These are phyloP conservation scores for Eciton burchellii DNA, from an alignment of 1,140 invertebrate genomes.

Conservation along the genomic window DNA sequence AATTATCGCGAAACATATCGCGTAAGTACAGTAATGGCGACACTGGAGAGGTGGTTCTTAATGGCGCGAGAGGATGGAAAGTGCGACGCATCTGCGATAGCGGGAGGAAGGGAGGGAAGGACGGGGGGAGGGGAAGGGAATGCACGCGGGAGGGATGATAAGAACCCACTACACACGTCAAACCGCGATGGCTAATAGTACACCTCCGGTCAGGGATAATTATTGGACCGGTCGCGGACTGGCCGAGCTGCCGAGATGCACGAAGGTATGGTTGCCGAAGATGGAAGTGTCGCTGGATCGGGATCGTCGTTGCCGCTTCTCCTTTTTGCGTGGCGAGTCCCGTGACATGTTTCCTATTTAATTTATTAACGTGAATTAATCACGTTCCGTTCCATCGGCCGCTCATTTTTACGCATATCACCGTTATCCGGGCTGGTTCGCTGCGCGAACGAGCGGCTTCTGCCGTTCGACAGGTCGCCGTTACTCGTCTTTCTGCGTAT, in stretches of 20 bases:
- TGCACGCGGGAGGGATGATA: slow-evolving; percentile 52
- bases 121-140: slow-evolving; percentile 9
- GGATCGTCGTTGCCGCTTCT: slow-evolving; percentile 34
- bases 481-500: neutral
- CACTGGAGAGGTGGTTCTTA: slow-evolving; percentile 55
- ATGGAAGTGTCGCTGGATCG: slow-evolving; percentile 18
- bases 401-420: slow-evolving; percentile 21
- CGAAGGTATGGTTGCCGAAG: slow-evolving; percentile 51
- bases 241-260: slow-evolving; percentile 35
- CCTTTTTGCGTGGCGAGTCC: slow-evolving; percentile 8
- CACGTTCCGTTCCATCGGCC: neutral
- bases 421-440: neutral
- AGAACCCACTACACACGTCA: slow-evolving; percentile 64
- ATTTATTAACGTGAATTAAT: slow-evolving; percentile 49
- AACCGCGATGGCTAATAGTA: slow-evolving; percentile 75
- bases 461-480: slow-evolving; percentile 7
- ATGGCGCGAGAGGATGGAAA: slow-evolving; percentile 68
- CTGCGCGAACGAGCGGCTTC: slow-evolving; percentile 26
- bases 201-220: slow-evolving; percentile 76
- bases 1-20: slow-evolving; percentile 69
- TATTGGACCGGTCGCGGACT: slow-evolving; percentile 69
- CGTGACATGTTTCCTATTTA: slow-evolving; percentile 3
- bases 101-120: neutral
- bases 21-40: slow-evolving; percentile 58
- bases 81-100: neutral